Evolutionary conservation across 2,113 vertebrate species (phyloP).

Genomic region (Rhea americana): DNA sequence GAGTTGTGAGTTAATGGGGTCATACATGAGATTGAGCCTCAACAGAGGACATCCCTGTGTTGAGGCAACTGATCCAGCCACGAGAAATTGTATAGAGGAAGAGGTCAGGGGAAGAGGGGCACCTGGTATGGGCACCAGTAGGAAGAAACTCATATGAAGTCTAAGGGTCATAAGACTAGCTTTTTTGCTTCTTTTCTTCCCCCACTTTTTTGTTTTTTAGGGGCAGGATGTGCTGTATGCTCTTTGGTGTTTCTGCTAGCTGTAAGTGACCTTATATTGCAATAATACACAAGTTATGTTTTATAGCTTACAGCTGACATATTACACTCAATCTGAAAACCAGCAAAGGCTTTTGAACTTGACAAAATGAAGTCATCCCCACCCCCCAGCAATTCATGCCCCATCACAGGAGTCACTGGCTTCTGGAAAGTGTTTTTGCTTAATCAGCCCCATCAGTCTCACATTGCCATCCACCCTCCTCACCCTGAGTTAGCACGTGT

Average conservation of each 20-base stretch:
- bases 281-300: not conserved
- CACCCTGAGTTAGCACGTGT: not conserved
- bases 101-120: not conserved
- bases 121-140: not conserved
- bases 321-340: not conserved
- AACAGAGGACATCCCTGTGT: not conserved
- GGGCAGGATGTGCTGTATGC: not conserved
- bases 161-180: not conserved
- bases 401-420: not conserved
- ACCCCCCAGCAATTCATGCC: not conserved
- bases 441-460: not conserved
- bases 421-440: not conserved
- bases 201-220: not conserved
- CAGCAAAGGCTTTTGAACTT: not conserved
- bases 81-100: not conserved
- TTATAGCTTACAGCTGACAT: not conserved
- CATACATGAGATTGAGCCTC: not conserved
- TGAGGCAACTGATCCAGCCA: not conserved
- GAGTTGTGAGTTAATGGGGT: not conserved
- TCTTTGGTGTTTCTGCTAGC: not conserved
- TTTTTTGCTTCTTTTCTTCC: not conserved
- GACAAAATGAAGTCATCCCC: not conserved
- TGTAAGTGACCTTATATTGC: not conserved
- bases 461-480: not conserved
- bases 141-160: not conserved